These are phyloP conservation scores for Kobus ellipsiprymnus DNA, from an alignment of 2,113 vertebrate genomes.

Conservation along the genomic window DNA sequence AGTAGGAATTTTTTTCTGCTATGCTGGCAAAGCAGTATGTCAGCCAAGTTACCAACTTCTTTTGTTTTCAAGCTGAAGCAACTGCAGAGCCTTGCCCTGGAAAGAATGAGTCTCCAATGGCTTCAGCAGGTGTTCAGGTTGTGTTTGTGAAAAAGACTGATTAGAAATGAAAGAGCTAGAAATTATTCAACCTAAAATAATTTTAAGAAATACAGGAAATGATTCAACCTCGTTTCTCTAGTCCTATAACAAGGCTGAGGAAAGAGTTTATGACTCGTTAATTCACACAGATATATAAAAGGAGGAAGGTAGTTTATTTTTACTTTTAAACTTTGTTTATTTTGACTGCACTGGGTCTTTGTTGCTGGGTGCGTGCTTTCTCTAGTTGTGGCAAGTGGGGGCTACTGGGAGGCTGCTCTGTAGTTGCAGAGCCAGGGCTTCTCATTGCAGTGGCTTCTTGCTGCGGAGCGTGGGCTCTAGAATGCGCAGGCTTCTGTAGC, in stretches of 20 bases:
- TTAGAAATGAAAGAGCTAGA: neutral
- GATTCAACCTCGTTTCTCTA: neutral
- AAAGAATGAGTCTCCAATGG: neutral
- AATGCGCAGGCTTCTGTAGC: neutral
- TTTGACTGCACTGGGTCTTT: neutral
- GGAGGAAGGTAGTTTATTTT: neutral
- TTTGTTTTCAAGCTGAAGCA: neutral
- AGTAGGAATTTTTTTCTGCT: neutral
- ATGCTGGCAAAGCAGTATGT: neutral
- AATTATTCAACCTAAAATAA: neutral
- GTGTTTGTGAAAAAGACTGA: neutral
- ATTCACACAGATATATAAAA: neutral
- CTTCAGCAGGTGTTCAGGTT: neutral
- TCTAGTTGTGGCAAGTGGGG: neutral
- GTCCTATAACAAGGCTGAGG: neutral
- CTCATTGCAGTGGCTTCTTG: neutral
- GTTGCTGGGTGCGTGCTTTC: neutral
- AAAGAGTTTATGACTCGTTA: neutral
- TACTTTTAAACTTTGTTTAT: neutral
- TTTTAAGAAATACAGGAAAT: neutral
- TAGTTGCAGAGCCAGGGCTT: neutral
- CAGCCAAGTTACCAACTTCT: neutral
- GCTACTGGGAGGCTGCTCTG: neutral
- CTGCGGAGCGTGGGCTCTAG: neutral
- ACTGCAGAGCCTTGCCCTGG: neutral